These are phyloP conservation scores for Vanacampus margaritifer DNA, from an alignment of 2,113 vertebrate genomes.

Conservation along the genomic window DNA sequence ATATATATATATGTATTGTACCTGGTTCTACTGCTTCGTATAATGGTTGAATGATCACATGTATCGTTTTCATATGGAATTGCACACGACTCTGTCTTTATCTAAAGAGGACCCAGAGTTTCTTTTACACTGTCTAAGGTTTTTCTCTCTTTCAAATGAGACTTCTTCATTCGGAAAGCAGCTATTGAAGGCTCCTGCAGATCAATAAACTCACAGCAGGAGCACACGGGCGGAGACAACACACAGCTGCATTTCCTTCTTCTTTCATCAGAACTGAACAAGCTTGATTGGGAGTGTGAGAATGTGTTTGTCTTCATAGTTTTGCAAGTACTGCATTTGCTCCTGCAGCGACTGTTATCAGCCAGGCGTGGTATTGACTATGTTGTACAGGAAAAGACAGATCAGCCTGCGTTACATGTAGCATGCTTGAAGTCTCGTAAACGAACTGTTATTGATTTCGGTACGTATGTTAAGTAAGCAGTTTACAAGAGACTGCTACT, in stretches of 20 bases:
- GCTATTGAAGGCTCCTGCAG: conserved; percentile 39
- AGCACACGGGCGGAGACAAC: conserved; percentile 35
- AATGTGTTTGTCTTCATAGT: conserved; percentile 33
- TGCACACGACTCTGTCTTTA: too few relatives aligned
- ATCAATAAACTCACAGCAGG: conserved; percentile 59
- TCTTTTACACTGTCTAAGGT: conserved; percentile 33
- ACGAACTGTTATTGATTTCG: conserved; percentile 62
- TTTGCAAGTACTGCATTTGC: conserved; percentile 25
- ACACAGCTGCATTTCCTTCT: conserved; percentile 41
- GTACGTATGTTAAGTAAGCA: conserved; percentile 50
- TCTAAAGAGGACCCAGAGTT: neutral
- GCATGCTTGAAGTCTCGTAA: conserved; percentile 47
- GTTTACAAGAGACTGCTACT: conserved; percentile 27
- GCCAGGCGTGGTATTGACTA: conserved; percentile 46
- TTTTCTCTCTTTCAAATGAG: conserved; percentile 43
- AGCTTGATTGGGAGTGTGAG: conserved; percentile 44
- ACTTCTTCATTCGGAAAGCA: conserved; percentile 56
- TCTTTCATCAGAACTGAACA: conserved; percentile 55
- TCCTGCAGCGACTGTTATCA: conserved; percentile 50
- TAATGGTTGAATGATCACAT: too few relatives aligned
- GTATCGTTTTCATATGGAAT: too few relatives aligned
- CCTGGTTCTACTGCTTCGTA: too few relatives aligned
- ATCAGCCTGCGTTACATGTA: conserved; percentile 53
- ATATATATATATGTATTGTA: too few relatives aligned
- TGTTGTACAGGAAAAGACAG: conserved; percentile 48